A percentile compares a stretch with the other conserved stretches of the same genome.
Evolutionary conservation across 2,797 vertebrate genomes (phyloP).

Genomic region (Falco novaeseelandiae): DNA sequence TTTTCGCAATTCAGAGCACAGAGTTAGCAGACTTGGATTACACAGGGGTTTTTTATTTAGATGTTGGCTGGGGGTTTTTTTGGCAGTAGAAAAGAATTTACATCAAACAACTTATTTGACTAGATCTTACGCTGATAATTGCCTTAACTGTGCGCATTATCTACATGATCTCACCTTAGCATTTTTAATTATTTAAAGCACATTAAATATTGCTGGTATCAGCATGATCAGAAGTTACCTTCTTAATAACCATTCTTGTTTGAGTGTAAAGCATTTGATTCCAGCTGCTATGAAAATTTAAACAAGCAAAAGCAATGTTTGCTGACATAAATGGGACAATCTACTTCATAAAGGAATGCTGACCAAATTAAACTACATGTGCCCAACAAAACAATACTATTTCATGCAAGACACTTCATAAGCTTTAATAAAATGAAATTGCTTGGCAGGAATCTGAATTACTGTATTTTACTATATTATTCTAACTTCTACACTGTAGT

Average conservation of each 20-base stretch:
- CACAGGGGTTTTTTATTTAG: neutral
- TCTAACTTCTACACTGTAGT: neutral
- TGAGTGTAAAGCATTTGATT: slow-evolving; percentile 5
- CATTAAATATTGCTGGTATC: slow-evolving; percentile 18
- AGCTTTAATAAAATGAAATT: neutral
- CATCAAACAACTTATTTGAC: neutral
- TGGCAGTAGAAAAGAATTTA: neutral
- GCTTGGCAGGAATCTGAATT: neutral
- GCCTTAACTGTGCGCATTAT: neutral
- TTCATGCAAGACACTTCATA: neutral
- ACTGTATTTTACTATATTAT: neutral
- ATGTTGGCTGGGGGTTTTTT: neutral
- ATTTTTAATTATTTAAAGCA: slow-evolving; percentile 41
- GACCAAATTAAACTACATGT: neutral
- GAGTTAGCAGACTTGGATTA: neutral
- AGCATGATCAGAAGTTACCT: neutral
- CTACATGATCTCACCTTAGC: neutral
- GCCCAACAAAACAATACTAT: neutral
- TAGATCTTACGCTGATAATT: neutral
- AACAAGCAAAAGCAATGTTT: neutral
- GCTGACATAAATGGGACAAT: neutral
- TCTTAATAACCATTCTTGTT: neutral
- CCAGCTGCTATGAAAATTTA: slow-evolving; percentile 6
- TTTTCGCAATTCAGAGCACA: neutral
- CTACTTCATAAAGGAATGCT: neutral